Percentiles rank a stretch among this genome's conserved stretches.
These are phyloP conservation scores for Zophobas atratus DNA, from an alignment of 1,140 invertebrate genomes.

Conservation along the genomic window DNA sequence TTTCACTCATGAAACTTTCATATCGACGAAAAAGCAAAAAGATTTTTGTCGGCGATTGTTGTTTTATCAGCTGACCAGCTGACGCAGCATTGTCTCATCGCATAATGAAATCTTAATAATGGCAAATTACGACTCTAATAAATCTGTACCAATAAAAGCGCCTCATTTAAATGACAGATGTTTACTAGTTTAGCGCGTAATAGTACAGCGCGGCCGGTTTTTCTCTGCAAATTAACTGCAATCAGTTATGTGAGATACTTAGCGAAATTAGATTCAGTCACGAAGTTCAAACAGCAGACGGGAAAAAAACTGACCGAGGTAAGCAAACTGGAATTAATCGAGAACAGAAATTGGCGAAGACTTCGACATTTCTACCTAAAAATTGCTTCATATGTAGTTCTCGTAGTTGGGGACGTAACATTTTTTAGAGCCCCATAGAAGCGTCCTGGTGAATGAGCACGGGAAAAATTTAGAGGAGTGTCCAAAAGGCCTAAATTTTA, in stretches of 20 bases:
- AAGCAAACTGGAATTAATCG: not conserved
- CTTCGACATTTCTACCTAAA: too few relatives aligned
- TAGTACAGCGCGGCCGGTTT: not conserved
- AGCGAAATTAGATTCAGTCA: slow-evolving; percentile 29
- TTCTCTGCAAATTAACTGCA: slow-evolving; percentile 11
- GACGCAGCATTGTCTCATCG: not conserved
- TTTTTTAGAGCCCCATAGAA: too few relatives aligned
- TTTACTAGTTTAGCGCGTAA: not conserved
- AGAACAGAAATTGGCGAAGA: too few relatives aligned
- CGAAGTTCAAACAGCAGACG: not conserved
- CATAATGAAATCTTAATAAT: not conserved
- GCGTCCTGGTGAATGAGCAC: too few relatives aligned
- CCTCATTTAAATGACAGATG: slow-evolving; percentile 30
- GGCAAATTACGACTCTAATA: not conserved
- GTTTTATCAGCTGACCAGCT: not conserved
- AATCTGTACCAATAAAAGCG: slow-evolving; percentile 6
- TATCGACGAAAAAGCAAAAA: not conserved
- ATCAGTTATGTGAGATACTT: slow-evolving; percentile 2
- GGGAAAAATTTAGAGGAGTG: too few relatives aligned
- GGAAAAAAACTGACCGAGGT: not conserved
- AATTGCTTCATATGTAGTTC: too few relatives aligned
- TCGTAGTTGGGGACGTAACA: too few relatives aligned
- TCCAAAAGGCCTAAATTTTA: too few relatives aligned
- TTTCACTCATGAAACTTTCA: not conserved
- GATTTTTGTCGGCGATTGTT: too few relatives aligned